Evolutionary conservation across 2,888 invertebrate genomes (phyloP).

Genomic region (Dryadula phaetusa): DNA sequence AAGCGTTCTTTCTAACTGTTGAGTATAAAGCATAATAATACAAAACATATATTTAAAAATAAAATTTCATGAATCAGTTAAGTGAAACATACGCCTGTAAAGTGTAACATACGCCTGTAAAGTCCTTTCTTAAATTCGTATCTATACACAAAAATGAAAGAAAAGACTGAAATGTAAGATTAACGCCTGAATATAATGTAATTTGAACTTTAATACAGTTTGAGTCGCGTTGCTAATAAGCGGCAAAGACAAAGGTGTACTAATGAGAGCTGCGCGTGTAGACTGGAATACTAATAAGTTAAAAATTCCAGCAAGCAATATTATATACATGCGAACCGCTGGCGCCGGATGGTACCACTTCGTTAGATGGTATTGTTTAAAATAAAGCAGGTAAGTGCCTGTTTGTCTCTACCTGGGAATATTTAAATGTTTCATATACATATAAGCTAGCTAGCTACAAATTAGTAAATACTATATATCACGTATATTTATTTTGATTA

Average conservation of each 20-base stretch:
- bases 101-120: too few species aligned
- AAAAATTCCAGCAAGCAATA: slow-evolving; percentile 60
- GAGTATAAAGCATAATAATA: not conserved
- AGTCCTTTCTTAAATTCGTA: too few species aligned
- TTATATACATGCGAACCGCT: slow-evolving; percentile 57
- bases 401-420: not conserved
- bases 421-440: not conserved
- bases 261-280: slow-evolving; percentile 57
- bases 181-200: slow-evolving; percentile 21
- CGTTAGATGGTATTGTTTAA: slow-evolving; percentile 70
- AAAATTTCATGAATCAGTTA: too few species aligned
- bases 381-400: slow-evolving; percentile 28
- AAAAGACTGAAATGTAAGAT: not conserved
- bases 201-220: slow-evolving; percentile 30
- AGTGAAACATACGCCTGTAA: too few species aligned
- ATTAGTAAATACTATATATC: not conserved
- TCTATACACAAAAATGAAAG: slow-evolving; percentile 5
- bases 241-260: slow-evolving; percentile 50
- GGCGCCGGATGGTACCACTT: slow-evolving; percentile 54
- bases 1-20: not conserved
- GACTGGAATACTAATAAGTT: slow-evolving; percentile 71
- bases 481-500: too few species aligned
- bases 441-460: not conserved
- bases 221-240: slow-evolving; percentile 40
- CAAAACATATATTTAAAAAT: not conserved